Conservation (phyloP, 2,797 vertebrate species). For the Oreochromis mossambicus region DNA sequence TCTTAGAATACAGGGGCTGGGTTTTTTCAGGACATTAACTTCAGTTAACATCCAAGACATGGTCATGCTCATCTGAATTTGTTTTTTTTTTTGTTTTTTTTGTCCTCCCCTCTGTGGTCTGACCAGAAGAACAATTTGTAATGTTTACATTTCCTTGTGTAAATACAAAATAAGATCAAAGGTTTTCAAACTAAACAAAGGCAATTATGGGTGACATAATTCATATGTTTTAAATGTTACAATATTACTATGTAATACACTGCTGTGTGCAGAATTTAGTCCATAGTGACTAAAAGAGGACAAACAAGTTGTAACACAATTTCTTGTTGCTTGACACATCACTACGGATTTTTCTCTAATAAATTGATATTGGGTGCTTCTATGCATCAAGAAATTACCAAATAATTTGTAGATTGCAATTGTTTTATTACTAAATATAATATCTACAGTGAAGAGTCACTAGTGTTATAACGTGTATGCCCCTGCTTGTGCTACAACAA, state of each 20-base stretch:
- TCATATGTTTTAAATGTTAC: background rate
- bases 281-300: background rate
- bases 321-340: background rate
- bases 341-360: background rate
- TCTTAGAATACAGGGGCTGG: background rate
- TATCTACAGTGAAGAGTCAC: background rate
- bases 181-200: background rate
- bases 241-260: too few species aligned
- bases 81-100: background rate
- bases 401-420: background rate
- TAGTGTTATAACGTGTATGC: background rate
- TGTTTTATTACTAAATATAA: background rate
- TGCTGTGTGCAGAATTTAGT: background rate
- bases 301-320: background rate
- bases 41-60: background rate
- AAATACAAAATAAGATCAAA: background rate
- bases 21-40: background rate
- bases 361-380: background rate
- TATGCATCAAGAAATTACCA: background rate
- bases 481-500: background rate
- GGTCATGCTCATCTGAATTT: conserved; percentile 7
- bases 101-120: background rate
- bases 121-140: background rate
- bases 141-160: background rate
- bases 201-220: background rate